Evolutionary conservation across 2,797 vertebrate species (phyloP), one percentile per base, ranked within the genome.

Genomic region (Rhinophrynus dorsalis): DNA sequence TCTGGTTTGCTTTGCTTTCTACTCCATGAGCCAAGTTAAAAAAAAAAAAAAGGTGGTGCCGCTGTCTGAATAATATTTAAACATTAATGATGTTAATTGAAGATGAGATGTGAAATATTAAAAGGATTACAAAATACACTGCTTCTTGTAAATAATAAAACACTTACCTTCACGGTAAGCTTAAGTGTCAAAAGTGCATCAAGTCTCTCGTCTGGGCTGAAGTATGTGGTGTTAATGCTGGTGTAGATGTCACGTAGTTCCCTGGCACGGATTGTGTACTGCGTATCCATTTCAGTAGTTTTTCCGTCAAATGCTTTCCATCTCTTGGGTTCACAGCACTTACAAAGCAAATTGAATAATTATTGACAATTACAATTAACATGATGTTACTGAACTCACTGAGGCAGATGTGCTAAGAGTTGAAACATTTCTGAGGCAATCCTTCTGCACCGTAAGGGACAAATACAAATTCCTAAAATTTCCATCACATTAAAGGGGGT

Each of bases 171-270:
- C 68, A 96, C 88, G 0, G 90, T 98, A 79, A 79, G 74, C 77
- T 90, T 96, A 63, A 99, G 86, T 0, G 85, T 89, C 70, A 89
- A 71, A 3, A 98, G 90, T 23, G 88, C 68, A 18, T 90, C 82
- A 12, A 78, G 67, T 3, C 95, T 86, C 76, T 95, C 86, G 33
- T 95, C 91, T 47, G 78, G 81, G 68, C 78, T 85, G 54, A 86
- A 47, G n/a, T 78, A 42, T 33, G 64, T 76, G 68, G 75, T 67
- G 33, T 56, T 85, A 64, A 94, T 74, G 68, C 83, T 86, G 44
- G 42, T 51, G 79, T 98, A 99, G 51, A 97, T 92, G 66, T 91
- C 92, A 40, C 85, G 74, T 2, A 98, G 86, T 62, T 95, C 90
- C 81, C 85, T 88, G 75, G 94, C 94, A 70, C 90, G 84, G 74